phyloP scores from a whole-genome alignment of 2,113 vertebrate species.

The Lepidiolamprologus cunningtoni region DNA sequence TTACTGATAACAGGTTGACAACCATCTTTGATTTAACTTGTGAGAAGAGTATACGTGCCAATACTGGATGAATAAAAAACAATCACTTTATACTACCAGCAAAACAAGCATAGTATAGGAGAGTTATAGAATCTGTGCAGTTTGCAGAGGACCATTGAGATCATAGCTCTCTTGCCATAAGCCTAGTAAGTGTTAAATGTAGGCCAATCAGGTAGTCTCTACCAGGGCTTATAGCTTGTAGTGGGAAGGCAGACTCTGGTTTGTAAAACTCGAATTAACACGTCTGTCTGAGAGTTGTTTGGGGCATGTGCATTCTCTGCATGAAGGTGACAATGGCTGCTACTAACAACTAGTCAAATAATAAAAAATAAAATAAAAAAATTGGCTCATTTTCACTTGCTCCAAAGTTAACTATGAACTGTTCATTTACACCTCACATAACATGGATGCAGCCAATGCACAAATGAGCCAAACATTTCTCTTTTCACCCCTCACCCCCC shows the following conservation, averaged over 20 bases:
- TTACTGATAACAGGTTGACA: conserved; percentile 43
- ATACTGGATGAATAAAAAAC: background rate
- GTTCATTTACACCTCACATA: conserved; percentile 20
- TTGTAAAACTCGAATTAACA: background rate
- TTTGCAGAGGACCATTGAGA: background rate
- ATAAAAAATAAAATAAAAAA: background rate
- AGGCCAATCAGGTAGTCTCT: conserved; percentile 19
- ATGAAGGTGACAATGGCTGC: background rate
- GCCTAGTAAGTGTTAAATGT: background rate
- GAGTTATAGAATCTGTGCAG: background rate
- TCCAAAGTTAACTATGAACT: background rate
- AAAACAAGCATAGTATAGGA: background rate
- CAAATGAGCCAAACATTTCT: background rate
- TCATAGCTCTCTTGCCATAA: background rate
- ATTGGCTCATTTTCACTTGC: background rate
- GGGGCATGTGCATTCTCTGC: background rate
- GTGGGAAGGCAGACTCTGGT: background rate
- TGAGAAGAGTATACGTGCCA: background rate
- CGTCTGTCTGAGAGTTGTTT: background rate
- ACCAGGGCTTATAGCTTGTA: background rate
- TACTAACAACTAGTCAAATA: background rate
- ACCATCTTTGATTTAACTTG: conserved; percentile 34
- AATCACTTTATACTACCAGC: background rate
- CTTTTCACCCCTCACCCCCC: background rate
- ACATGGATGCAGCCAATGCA: background rate